Evolutionary conservation across 2,113 vertebrate species (phyloP), one percentile per base, ranked within the genome.

Genomic region (Carlito syrichta): DNA sequence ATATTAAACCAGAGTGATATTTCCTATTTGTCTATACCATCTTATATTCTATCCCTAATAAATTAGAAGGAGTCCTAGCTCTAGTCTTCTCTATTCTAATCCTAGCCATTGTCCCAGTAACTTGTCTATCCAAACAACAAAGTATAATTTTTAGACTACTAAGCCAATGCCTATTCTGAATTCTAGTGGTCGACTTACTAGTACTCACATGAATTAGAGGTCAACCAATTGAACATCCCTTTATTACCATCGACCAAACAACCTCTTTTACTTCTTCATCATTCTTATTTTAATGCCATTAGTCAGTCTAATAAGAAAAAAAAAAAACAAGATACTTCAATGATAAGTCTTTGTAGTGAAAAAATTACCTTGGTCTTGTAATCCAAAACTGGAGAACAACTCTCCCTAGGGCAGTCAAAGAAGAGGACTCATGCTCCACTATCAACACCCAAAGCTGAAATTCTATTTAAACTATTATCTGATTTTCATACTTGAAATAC

Each of bases 1-100:
- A 74, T 3, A 84, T 66, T 5, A 95, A n/a, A 79, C 12, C 25
- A 23, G 83, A 96, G 63, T 79, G 8, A n/a, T 97, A 82, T 1
- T 71, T 97, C 81, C 84, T 96, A 11, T 93, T 97, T 12, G 77
- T 45, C 38, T 97, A 58, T 12, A 87, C 84, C 7, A 97, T 97
- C 11, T 78, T 98, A 87, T 6, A 8, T 48, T 50, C 45, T 12
- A n/a, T 50, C 22, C 10, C 93, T 9, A 92, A 96, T 35, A 98
- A 86, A 45, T 60, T 63, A 13, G 71, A n/a, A n/a, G n/a, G n/a
- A 27, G 3, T 68, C 54, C 76, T 82, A 71, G 22, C 35, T 4
- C 68, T 60, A 27, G 7, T 77, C 5, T 8, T 84, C 38, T 83
- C 40, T 45, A 48, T 77, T 19, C 50, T 69, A 35, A 50, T 60